These are phyloP conservation scores for Chascanopsetta lugubris DNA, from an alignment of 2,113 vertebrate species.

Conservation along the genomic window DNA sequence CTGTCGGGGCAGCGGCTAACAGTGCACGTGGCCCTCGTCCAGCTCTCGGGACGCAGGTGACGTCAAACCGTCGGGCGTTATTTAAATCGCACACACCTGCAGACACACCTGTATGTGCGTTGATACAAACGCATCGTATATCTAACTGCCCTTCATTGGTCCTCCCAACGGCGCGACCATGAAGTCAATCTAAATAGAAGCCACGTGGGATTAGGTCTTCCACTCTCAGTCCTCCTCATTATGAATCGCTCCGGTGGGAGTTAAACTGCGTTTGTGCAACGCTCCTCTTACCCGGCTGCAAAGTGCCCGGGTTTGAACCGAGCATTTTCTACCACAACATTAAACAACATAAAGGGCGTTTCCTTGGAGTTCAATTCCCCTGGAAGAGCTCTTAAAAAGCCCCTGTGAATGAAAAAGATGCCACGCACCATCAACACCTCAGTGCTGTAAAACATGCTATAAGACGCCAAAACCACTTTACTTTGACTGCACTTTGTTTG, in stretches of 20 bases:
- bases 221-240: conserved; percentile 30
- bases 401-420: conserved; percentile 52
- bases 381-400: conserved; percentile 50
- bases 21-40: conserved; percentile 70
- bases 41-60: conserved; percentile 71
- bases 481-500: conserved; percentile 66
- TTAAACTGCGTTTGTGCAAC: conserved; percentile 1
- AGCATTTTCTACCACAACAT: conserved; percentile 39
- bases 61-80: conserved; percentile 77
- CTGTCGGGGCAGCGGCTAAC: conserved; percentile 73
- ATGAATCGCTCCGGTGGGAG: conserved; percentile 31
- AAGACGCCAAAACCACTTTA: conserved; percentile 65
- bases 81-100: conserved; percentile 72
- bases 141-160: background rate
- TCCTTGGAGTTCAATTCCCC: conserved; percentile 43
- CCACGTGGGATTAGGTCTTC: conserved; percentile 19
- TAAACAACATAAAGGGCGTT: conserved; percentile 39
- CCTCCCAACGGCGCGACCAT: conserved; percentile 25
- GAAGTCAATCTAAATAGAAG: conserved; percentile 30
- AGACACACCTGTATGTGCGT: conserved; percentile 59
- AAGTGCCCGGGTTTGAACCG: background rate
- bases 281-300: conserved; percentile 5
- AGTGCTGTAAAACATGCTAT: conserved; percentile 63
- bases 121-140: conserved; percentile 4
- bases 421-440: conserved; percentile 57